Conservation (phyloP, 2,797 vertebrate genomes). For the Odontamblyopus lacepedii region DNA sequence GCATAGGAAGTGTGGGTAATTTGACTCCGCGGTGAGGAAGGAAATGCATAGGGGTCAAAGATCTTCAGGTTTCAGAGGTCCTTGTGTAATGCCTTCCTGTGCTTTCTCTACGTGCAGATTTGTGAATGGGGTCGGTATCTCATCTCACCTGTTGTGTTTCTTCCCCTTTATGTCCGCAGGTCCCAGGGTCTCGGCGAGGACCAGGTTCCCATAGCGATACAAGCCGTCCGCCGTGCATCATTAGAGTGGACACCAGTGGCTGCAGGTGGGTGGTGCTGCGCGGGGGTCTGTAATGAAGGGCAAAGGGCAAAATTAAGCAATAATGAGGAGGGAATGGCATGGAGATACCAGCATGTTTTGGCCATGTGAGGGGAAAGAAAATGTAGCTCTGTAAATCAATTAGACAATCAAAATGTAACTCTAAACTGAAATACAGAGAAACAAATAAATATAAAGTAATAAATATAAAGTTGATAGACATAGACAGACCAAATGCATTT, state of each 20-base stretch:
- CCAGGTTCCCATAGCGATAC: constrained; percentile 66
- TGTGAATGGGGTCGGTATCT: constrained; percentile 60
- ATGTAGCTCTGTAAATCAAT: too few species aligned
- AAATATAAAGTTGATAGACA: too few species aligned
- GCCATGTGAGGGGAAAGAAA: too few species aligned
- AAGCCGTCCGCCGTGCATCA: constrained; percentile 61
- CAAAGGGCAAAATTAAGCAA: too few species aligned
- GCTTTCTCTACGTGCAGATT: not conserved
- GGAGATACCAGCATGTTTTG: too few species aligned
- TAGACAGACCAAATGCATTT: too few species aligned
- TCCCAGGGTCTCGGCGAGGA: constrained; percentile 59
- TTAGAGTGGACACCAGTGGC: constrained; percentile 49
- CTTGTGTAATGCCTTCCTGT: constrained; percentile 17
- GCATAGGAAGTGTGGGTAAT: constrained; percentile 43
- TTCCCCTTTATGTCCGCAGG: constrained; percentile 61
- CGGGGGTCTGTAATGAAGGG: not conserved
- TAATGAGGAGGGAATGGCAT: too few species aligned
- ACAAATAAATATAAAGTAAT: too few species aligned
- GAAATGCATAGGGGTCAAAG: constrained; percentile 48
- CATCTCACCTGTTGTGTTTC: constrained; percentile 62
- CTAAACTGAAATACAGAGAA: too few species aligned
- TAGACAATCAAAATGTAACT: too few species aligned
- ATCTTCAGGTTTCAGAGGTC: constrained; percentile 51
- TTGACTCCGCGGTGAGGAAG: constrained; percentile 51
- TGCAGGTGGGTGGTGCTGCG: constrained; percentile 11